These are phyloP conservation scores for Eilema sororculum DNA, from an alignment of 2,888 invertebrate species.

Conservation along the genomic window DNA sequence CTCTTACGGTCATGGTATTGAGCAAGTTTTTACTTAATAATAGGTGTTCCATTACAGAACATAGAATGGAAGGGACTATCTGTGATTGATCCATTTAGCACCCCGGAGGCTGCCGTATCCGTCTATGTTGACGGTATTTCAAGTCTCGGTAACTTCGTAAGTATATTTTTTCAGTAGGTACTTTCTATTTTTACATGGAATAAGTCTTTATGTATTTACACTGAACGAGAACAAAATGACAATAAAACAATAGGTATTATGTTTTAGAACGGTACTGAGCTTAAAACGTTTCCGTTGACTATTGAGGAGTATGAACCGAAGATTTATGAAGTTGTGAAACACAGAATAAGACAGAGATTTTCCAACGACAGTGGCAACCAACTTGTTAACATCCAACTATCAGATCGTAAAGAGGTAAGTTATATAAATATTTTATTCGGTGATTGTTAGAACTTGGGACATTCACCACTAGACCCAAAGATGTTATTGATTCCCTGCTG, in stretches of 20 bases:
- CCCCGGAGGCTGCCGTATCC: slow-evolving; percentile 90
- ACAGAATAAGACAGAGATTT: slow-evolving; percentile 87
- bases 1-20: neutral
- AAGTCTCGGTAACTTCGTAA: slow-evolving; percentile 65
- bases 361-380: slow-evolving; percentile 87
- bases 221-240: no score
- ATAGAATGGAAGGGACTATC: slow-evolving; percentile 90
- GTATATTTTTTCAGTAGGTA: neutral
- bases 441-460: neutral
- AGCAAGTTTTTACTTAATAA: neutral
- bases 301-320: slow-evolving; percentile 89
- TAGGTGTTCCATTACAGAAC: slow-evolving; percentile 70
- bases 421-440: neutral
- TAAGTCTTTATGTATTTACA: no score
- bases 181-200: no score
- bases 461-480: no score
- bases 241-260: neutral
- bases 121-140: slow-evolving; percentile 90
- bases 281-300: slow-evolving; percentile 85
- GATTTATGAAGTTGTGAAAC: slow-evolving; percentile 86
- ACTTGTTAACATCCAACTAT: slow-evolving; percentile 89
- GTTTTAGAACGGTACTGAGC: slow-evolving; percentile 35
- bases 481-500: neutral
- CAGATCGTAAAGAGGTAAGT: slow-evolving; percentile 88
- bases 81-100: slow-evolving; percentile 90